These are phyloP conservation scores for Urocolius indicus DNA, from an alignment of 2,113 vertebrate genomes.

Conservation along the genomic window DNA sequence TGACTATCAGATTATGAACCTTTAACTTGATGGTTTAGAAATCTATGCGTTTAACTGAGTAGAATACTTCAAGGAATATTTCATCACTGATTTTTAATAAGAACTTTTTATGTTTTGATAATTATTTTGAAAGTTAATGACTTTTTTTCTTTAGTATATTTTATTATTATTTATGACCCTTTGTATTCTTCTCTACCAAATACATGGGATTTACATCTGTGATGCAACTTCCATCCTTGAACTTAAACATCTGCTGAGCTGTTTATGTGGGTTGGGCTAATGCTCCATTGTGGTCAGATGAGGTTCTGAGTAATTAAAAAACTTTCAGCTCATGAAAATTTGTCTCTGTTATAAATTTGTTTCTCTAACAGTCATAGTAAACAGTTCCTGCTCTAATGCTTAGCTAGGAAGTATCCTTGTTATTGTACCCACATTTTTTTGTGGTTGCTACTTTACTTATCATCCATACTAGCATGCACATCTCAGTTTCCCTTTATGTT, in stretches of 20 bases:
- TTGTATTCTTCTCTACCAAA: neutral
- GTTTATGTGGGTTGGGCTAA: neutral
- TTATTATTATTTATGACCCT: too few species aligned
- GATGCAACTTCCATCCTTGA: neutral
- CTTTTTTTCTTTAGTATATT: too few species aligned
- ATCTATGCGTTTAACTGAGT: neutral
- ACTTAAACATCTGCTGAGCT: neutral
- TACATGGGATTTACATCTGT: neutral
- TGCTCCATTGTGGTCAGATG: neutral
- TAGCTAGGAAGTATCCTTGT: neutral
- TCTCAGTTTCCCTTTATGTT: rapidly evolving
- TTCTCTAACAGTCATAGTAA: neutral
- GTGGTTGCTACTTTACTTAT: neutral
- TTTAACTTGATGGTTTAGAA: constrained; percentile 5
- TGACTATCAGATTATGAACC: neutral
- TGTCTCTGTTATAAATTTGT: neutral
- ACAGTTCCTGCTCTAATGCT: neutral
- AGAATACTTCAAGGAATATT: neutral
- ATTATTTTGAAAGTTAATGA: neutral
- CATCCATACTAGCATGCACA: rapidly evolving
- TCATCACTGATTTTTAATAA: neutral
- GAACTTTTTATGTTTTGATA: neutral
- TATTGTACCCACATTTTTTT: neutral
- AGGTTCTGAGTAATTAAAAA: neutral
- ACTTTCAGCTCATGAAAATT: neutral